Evolutionary conservation across 2,113 vertebrate species (phyloP), one percentile per base, ranked within the genome.

Genomic region (Sebastes schlegelii): DNA sequence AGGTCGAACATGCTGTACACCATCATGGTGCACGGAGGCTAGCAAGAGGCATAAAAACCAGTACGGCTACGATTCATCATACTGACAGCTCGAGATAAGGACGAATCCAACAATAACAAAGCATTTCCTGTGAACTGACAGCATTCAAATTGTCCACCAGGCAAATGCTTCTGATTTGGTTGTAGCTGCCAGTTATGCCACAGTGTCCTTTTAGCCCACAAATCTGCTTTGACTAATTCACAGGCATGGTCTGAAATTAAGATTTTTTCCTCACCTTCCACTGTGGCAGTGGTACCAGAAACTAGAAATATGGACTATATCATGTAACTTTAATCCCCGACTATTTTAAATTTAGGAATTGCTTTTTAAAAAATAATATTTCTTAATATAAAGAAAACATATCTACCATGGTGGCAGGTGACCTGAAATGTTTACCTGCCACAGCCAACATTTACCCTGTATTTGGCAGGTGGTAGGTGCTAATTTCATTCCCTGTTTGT

Each of bases 1-100:
- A 64, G 57, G 85, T 87, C 73, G 71, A 89, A 80, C 83, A 52
- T n/a, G 79, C 43, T 60, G 76, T 74, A 64, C 75, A 65, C 4
- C 48, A 64, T 73, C 77, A 69, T 54, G 72, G 66, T 74, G 80
- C 58, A 86, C 67, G 11, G 23, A 69, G 19, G 48, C 42, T 62
- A 40, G 40, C 16, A 42, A 14, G 16, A n/a, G 34, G 62, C 21
- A 60, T 4, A 49, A 61, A 74, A 76, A 80, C 26, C 52, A 65
- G 40, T 7, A 46, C 62, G 49, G 52, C 57, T 49, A 19, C 2
- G 1, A 79, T 2, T 43, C 19, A 73, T 82, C 74, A 48, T 62
- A 45, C 40, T 57, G 1, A 52, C 46, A 43, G 61, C 2, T 5
- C 8, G 1, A 72, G 52, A 86, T 61, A 46, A 73, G 54, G 60